Percentiles rank a stretch among this genome's conserved stretches.
These are phyloP conservation scores for Patella vulgata DNA, from an alignment of 1,140 invertebrate genomes.

Conservation along the genomic window DNA sequence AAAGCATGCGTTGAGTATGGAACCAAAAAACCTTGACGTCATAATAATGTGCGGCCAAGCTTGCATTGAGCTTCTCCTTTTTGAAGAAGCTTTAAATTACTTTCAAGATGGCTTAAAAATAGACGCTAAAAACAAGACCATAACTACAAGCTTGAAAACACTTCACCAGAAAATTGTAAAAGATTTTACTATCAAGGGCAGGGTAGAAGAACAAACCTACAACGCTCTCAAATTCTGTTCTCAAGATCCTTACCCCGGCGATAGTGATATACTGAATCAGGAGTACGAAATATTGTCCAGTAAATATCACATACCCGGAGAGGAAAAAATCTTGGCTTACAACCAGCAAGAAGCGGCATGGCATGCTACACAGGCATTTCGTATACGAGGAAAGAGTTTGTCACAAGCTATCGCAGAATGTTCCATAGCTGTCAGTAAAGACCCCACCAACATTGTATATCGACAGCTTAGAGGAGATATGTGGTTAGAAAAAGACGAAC, in stretches of 20 bases:
- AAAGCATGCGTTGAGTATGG: slow-evolving; percentile 18
- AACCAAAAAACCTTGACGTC: slow-evolving; percentile 22
- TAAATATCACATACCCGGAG: slow-evolving; percentile 48
- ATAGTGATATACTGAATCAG: slow-evolving; percentile 45
- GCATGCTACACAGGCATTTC: slow-evolving; percentile 34
- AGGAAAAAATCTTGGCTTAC: slow-evolving; percentile 8
- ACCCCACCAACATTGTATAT: slow-evolving; percentile 44
- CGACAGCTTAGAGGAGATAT: slow-evolving; percentile 47
- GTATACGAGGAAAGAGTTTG: slow-evolving; percentile 25
- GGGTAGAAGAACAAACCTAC: slow-evolving; percentile 38
- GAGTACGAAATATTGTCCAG: slow-evolving; percentile 54
- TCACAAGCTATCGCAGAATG: slow-evolving; percentile 39
- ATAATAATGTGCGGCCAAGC: slow-evolving; percentile 34
- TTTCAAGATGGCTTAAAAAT: slow-evolving; percentile 40
- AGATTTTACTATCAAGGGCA: slow-evolving; percentile 6
- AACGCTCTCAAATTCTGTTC: slow-evolving; percentile 54
- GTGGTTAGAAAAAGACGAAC: slow-evolving; percentile 34
- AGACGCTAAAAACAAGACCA: slow-evolving; percentile 38
- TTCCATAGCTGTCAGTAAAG: slow-evolving; percentile 37
- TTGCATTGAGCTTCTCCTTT: slow-evolving; percentile 23
- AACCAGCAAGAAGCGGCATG: slow-evolving; percentile 33
- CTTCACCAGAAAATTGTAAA: slow-evolving; percentile 41
- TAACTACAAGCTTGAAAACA: slow-evolving; percentile 38
- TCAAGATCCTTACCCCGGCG: slow-evolving; percentile 56
- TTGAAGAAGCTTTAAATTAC: slow-evolving; percentile 35